A percentile compares a stretch with the other conserved stretches of the same genome.
phyloP scores from a whole-genome alignment of 2,888 invertebrate species.

The Latrodectus elegans region DNA sequence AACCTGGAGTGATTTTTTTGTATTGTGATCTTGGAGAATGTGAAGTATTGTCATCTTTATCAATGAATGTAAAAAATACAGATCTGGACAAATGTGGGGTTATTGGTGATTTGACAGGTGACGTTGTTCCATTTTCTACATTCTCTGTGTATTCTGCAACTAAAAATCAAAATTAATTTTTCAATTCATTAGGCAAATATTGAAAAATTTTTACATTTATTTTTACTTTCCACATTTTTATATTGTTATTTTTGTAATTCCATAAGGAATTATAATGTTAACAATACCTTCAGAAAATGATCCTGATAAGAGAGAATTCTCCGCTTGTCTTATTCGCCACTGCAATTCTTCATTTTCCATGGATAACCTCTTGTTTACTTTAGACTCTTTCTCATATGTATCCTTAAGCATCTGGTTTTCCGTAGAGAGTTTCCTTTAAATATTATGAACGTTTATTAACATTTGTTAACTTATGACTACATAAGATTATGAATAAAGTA shows the following conservation, averaged over 20 bases:
- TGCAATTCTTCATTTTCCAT: conserved; percentile 91
- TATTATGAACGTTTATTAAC: conserved; percentile 63
- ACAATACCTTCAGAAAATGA: conserved; percentile 47
- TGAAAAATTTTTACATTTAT: neutral
- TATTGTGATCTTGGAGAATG: conserved; percentile 44
- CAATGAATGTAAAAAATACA: conserved; percentile 57
- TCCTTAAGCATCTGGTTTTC: conserved; percentile 82
- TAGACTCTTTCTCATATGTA: conserved; percentile 84
- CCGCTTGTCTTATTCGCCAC: conserved; percentile 85
- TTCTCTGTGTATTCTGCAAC: conserved; percentile 45
- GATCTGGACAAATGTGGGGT: conserved; percentile 39
- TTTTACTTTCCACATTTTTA: neutral
- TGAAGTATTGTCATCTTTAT: conserved; percentile 35
- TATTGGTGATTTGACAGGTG: conserved; percentile 40
- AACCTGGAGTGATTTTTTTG: conserved; percentile 46
- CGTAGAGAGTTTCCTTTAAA: conserved; percentile 79
- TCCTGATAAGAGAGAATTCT: conserved; percentile 51
- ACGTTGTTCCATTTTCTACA: conserved; percentile 14
- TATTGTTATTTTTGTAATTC: neutral
- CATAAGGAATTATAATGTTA: neutral
- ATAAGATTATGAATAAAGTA: neutral
- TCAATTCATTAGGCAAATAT: neutral
- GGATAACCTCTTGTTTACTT: conserved; percentile 85
- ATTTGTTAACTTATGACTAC: conserved; percentile 47
- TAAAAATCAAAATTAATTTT: neutral